Conservation (phyloP, 2,113 vertebrate species). For the Myodes glareolus region DNA sequence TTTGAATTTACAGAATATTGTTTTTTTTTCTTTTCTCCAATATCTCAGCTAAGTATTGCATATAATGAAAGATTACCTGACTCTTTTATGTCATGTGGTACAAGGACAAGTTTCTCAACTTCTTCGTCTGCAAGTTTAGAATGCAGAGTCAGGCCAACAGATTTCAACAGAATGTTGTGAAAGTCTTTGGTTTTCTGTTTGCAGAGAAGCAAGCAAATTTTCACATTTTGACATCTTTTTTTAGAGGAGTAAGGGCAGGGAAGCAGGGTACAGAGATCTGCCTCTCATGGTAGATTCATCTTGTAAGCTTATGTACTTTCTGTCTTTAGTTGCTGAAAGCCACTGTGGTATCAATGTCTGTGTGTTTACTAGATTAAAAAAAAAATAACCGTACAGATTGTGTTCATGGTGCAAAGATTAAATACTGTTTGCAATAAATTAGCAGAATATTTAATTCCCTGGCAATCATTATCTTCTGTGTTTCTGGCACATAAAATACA, state of each 20-base stretch:
- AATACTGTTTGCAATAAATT: background rate
- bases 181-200: background rate
- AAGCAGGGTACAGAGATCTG: background rate
- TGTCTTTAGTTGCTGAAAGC: background rate
- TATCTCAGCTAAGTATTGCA: background rate
- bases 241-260: background rate
- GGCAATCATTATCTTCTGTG: slow-evolving; percentile 1
- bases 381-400: background rate
- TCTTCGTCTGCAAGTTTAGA: background rate
- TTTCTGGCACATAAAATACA: background rate
- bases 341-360: background rate
- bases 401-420: background rate
- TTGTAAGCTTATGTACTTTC: background rate
- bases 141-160: background rate
- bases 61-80: background rate
- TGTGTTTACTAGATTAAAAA: background rate
- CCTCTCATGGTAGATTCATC: background rate
- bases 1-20: background rate
- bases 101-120: background rate
- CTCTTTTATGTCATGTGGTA: background rate
- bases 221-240: background rate
- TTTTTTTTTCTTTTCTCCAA: background rate
- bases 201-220: background rate
- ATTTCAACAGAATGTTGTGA: slow-evolving; percentile 3
- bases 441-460: slow-evolving; percentile 6